phyloP scores from a whole-genome alignment of 2,113 vertebrate genomes.

The Petrocephalus microphthalmus region DNA sequence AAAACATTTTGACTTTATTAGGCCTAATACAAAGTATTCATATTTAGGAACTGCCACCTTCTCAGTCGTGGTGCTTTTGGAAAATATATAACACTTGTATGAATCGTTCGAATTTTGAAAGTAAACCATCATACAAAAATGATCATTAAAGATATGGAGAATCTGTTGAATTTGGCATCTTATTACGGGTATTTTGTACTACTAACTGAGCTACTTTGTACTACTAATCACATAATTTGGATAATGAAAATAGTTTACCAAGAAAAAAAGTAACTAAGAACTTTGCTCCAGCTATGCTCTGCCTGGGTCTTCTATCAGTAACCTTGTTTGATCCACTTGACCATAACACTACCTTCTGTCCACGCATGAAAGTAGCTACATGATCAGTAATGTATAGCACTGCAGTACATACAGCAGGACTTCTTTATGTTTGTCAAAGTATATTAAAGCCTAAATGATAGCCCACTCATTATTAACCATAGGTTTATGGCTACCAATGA shows the following conservation, averaged over 20 bases:
- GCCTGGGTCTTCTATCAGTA: background rate
- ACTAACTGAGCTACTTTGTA: too few relatives aligned
- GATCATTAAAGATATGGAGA: background rate
- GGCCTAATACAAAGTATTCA: background rate
- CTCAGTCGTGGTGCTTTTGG: background rate
- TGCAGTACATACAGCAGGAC: background rate
- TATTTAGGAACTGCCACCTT: background rate
- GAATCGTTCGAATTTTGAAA: background rate
- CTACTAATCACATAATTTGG: background rate
- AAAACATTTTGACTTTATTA: background rate
- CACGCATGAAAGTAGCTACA: background rate
- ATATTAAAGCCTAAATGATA: background rate
- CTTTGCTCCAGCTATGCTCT: background rate
- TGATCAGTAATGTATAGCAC: background rate
- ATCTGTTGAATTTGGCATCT: background rate
- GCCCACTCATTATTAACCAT: background rate
- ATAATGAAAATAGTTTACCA: background rate
- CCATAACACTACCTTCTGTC: background rate
- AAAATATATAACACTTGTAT: background rate
- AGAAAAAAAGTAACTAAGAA: background rate
- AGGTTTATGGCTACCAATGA: conserved; percentile 98
- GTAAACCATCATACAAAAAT: background rate
- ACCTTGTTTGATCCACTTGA: background rate
- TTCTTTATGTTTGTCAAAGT: background rate
- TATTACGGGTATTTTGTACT: background rate